Conservation (phyloP, 2,113 vertebrate genomes). For the Sylvilagus bachmani region DNA sequence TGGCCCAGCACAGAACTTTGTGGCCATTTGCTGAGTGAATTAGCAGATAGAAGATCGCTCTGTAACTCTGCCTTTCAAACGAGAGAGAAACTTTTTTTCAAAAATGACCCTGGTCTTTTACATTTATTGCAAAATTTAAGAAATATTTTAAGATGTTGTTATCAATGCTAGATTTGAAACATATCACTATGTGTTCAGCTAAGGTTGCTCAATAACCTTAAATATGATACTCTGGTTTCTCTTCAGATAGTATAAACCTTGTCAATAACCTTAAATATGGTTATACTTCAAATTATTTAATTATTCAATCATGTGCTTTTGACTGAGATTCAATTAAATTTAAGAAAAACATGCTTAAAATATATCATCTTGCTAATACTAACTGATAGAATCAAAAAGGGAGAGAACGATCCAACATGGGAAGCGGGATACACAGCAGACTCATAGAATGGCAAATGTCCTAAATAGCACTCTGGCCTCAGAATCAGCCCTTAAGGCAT, state of each 20-base stretch:
- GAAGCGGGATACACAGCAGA: too few relatives aligned
- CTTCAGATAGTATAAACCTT: too few relatives aligned
- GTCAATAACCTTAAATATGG: not conserved
- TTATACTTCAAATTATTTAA: not conserved
- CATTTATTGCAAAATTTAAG: not conserved
- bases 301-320: not conserved
- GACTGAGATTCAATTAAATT: not conserved
- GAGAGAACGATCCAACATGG: too few relatives aligned
- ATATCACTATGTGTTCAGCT: not conserved
- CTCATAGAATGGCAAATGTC: too few relatives aligned
- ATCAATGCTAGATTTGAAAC: not conserved
- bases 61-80: too few relatives aligned
- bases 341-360: constrained; percentile 21
- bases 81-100: not conserved
- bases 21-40: too few relatives aligned
- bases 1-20: too few relatives aligned
- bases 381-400: too few relatives aligned
- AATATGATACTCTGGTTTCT: not conserved
- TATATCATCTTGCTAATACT: not conserved
- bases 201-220: not conserved
- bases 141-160: not conserved
- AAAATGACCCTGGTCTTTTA: not conserved
- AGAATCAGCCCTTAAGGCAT: too few relatives aligned
- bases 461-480: too few relatives aligned
- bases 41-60: too few relatives aligned